Conservation (phyloP, 2,113 vertebrate species). For the Thermophis baileyi region DNA sequence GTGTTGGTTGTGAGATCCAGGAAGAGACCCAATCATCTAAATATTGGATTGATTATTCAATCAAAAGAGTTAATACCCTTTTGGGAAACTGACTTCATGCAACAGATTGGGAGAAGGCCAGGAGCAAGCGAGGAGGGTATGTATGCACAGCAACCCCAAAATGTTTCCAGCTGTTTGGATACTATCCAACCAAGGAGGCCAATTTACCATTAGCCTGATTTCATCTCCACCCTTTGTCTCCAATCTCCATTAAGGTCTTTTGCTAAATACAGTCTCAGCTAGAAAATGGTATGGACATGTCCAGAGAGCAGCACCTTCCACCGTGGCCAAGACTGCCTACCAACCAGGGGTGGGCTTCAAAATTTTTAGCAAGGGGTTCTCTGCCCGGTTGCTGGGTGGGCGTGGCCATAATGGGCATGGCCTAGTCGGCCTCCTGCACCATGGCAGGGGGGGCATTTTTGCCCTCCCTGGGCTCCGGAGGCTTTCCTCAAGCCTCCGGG, state of each 20-base stretch:
- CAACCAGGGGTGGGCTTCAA: too few species aligned
- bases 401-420: too few species aligned
- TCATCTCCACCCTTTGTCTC: neutral
- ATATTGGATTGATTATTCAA: neutral
- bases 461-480: too few species aligned
- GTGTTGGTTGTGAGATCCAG: neutral
- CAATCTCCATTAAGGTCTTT: neutral
- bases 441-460: too few species aligned
- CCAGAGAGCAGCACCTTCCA: too few species aligned
- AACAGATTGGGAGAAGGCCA: neutral
- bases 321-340: too few species aligned
- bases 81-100: neutral
- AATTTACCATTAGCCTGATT: neutral
- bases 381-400: too few species aligned
- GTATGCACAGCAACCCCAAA: neutral
- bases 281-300: neutral
- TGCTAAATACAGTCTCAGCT: neutral
- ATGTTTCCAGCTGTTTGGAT: neutral
- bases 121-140: accelerated
- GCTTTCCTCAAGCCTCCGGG: too few species aligned
- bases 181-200: neutral
- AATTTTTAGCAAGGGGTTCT: too few species aligned
- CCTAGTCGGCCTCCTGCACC: too few species aligned
- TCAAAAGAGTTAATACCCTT: neutral
- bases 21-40: too few species aligned